These are phyloP conservation scores for Papilio gigon DNA, from an alignment of 2,888 invertebrate genomes.

Conservation along the genomic window DNA sequence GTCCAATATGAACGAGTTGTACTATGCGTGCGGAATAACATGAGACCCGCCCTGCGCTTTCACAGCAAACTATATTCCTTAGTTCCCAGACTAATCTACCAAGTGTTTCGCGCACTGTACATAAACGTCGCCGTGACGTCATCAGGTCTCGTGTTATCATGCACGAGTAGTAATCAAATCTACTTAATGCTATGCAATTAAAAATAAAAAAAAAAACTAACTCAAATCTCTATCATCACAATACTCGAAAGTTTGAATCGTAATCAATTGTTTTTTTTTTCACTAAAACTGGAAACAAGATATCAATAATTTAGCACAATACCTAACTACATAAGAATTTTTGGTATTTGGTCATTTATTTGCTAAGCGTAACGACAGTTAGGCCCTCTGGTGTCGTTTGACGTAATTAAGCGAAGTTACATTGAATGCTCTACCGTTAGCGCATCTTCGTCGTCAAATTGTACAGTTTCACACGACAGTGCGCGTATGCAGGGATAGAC, in stretches of 20 bases:
- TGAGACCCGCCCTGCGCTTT: not conserved
- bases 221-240: conserved; percentile 53
- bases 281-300: conserved; percentile 50
- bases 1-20: conserved; percentile 22
- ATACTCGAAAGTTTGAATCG: conserved; percentile 53
- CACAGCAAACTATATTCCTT: not conserved
- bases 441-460: conserved; percentile 51
- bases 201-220: conserved; percentile 49
- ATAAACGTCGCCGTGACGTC: not conserved
- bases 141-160: conserved; percentile 6
- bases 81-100: not conserved
- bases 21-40: conserved; percentile 11
- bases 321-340: conserved; percentile 63
- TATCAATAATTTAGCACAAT: conserved; percentile 60
- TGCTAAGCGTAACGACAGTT: conserved; percentile 65
- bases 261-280: conserved; percentile 34
- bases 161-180: conserved; percentile 36
- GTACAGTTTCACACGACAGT: conserved; percentile 57
- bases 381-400: conserved; percentile 60
- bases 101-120: not conserved
- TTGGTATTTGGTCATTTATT: conserved; percentile 71
- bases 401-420: conserved; percentile 43
- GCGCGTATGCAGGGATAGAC: conserved; percentile 67
- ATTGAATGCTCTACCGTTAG: conserved; percentile 43
- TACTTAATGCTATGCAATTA: conserved; percentile 45